Conservation (phyloP, 2,797 vertebrate species). For the Lithobates sylvaticus region DNA sequence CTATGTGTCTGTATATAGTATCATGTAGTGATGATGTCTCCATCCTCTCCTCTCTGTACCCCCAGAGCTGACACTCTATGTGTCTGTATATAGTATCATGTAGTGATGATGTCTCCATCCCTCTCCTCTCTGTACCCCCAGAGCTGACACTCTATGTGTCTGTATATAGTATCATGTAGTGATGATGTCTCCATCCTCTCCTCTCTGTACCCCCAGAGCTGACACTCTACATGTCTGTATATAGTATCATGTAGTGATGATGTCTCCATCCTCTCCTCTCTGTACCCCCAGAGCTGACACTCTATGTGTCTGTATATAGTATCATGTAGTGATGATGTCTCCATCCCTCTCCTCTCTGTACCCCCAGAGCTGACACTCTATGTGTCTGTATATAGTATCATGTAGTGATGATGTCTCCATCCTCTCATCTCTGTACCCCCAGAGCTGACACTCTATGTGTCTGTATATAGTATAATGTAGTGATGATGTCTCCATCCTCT, state of each 20-base stretch:
- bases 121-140: not conserved
- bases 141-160: not conserved
- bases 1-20: too few relatives aligned
- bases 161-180: too few relatives aligned
- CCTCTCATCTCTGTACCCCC: not conserved
- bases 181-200: not conserved
- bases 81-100: not conserved
- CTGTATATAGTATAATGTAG: too few relatives aligned
- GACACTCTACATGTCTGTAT: not conserved
- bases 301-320: not conserved
- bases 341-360: not conserved
- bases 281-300: not conserved
- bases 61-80: conserved; percentile 8
- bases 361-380: conserved; percentile 8
- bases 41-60: not conserved
- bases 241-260: not conserved
- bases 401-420: not conserved
- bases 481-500: too few relatives aligned
- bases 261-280: not conserved
- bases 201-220: not conserved
- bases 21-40: too few relatives aligned
- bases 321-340: not conserved
- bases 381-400: too few relatives aligned
- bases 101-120: not conserved
- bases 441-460: too few relatives aligned